Percentiles rank a stretch among this genome's conserved stretches.
phyloP scores from a whole-genome alignment of 2,888 invertebrate species.

The Pseudolycoriella hygida region DNA sequence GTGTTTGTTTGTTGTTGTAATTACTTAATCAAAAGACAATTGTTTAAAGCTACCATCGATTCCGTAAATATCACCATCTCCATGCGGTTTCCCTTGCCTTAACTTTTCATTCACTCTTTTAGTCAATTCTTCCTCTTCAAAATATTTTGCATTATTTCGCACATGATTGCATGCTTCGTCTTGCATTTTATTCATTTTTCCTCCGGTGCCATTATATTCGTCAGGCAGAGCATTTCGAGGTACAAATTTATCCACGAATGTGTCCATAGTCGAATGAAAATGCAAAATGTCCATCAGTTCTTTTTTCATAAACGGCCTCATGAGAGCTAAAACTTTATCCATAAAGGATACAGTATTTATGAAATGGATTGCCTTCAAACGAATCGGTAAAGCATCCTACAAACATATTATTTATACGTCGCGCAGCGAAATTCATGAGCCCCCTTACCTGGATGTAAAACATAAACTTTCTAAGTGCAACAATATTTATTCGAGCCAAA shows the following conservation, averaged over 20 bases:
- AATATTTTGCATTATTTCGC: slow-evolving; percentile 24
- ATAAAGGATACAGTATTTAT: slow-evolving; percentile 50
- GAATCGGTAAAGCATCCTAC: slow-evolving; percentile 49
- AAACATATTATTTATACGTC: not conserved
- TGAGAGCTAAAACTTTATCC: slow-evolving; percentile 47
- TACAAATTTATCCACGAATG: slow-evolving; percentile 31
- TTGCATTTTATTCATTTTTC: slow-evolving; percentile 50
- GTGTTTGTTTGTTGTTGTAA: too few species aligned
- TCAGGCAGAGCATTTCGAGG: slow-evolving; percentile 40
- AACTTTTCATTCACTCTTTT: slow-evolving; percentile 38
- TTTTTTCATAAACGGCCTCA: slow-evolving; percentile 58
- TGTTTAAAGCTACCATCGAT: slow-evolving; percentile 58
- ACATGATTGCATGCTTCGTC: slow-evolving; percentile 26
- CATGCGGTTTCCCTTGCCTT: slow-evolving; percentile 45
- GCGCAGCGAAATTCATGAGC: not conserved
- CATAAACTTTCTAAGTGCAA: slow-evolving; percentile 47
- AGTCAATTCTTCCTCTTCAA: slow-evolving; percentile 33
- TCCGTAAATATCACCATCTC: slow-evolving; percentile 40
- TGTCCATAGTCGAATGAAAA: slow-evolving; percentile 34
- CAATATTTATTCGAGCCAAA: slow-evolving; percentile 40
- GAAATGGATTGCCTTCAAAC: slow-evolving; percentile 50
- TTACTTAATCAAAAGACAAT: slow-evolving; percentile 51
- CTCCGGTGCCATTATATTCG: slow-evolving; percentile 44
- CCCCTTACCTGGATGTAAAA: slow-evolving; percentile 41
- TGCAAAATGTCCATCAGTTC: slow-evolving; percentile 34